Evolutionary conservation across 2,113 vertebrate species (phyloP), one percentile per base, ranked within the genome.

Genomic region (Corydoras maculifer): DNA sequence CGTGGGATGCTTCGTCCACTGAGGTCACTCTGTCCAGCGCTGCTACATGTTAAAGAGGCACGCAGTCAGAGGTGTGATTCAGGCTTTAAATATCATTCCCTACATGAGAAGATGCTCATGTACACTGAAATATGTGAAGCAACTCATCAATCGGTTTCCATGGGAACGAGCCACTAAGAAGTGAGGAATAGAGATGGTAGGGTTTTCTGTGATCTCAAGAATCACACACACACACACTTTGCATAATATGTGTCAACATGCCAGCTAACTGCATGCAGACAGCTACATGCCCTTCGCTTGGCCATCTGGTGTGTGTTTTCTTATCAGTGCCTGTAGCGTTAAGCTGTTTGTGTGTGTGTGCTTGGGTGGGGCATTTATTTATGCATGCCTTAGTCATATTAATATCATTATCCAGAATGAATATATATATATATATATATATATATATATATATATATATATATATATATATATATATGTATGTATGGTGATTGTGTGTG

Each of bases 281-380:
- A 78, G 70, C 78, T 77, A 35, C 77, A 84, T 82, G 82, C 85
- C 84, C 82, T 72, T 62, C 69, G 73, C 80, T 78, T 74, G 75
- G 76, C 88, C 88, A 88, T 88, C 86, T 88, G 87, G 78, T 86
- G 83, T 80, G 73, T 80, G 67, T 68, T 78, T 79, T 31, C 65
- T 79, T 62, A 63, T 76, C 68, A 78, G 73, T 77, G 67, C 75
- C 82, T 74, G 74, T 74, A 75, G 77, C 72, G 79, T 70, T 65
- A 78, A 74, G 73, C 62, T 31, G 73, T 62, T 50, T 35, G 51
- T 55, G 51, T 59, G 74, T 18, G 30, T 62, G 35, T 35, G 35
- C 53, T 13, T 3, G 69, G 72, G 50, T 61, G 53, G 61, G 51
- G 71, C 59, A 62, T 74, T 66, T 71, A 61, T 31, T 57, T 12